A percentile compares a stretch with the other conserved stretches of the same genome.
Evolutionary conservation across 2,888 invertebrate genomes (phyloP).

Genomic region (Patella pellucida): DNA sequence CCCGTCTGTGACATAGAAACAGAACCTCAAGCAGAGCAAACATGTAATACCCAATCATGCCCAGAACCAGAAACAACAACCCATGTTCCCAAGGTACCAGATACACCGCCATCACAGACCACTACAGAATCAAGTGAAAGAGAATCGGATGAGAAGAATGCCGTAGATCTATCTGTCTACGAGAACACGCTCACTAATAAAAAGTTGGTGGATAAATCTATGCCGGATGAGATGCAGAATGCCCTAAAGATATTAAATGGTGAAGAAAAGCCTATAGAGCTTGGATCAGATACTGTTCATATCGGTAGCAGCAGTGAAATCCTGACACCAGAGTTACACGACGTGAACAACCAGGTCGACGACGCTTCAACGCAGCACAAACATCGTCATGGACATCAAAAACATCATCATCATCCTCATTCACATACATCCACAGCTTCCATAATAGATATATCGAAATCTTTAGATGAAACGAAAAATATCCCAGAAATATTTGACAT

Average conservation of each 20-base stretch:
- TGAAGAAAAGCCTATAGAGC: not conserved
- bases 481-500: not conserved
- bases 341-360: not conserved
- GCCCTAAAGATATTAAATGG: not conserved
- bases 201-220: constrained; percentile 23
- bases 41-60: constrained; percentile 47
- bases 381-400: not conserved
- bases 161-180: not conserved
- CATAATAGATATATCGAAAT: not conserved
- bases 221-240: not conserved
- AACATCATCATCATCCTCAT: not conserved
- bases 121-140: not conserved
- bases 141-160: constrained; percentile 3
- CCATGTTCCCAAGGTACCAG: not conserved
- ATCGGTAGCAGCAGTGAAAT: constrained; percentile 7
- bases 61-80: constrained; percentile 24
- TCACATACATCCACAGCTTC: not conserved
- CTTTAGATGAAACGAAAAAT: not conserved
- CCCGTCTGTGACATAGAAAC: constrained; percentile 49
- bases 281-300: not conserved
- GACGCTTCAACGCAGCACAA: not conserved
- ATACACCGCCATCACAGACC: constrained; percentile 10
- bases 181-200: not conserved
- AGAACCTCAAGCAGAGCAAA: constrained; percentile 46
- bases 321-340: not conserved